Evolutionary conservation across 2,888 invertebrate species (phyloP).

Genomic region (Agrochola litura): DNA sequence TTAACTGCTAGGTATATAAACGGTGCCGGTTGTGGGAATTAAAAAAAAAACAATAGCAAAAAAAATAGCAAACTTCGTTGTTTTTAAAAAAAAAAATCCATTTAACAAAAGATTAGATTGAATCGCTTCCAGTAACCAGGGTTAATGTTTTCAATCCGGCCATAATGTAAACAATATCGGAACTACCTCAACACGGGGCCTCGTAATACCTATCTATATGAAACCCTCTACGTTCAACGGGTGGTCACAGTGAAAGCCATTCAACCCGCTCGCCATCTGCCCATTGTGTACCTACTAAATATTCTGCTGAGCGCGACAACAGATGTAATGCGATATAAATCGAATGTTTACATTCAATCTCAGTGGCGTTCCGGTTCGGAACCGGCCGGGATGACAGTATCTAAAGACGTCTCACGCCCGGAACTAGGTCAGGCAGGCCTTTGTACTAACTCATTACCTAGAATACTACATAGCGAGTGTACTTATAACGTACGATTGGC

Average conservation of each 20-base stretch:
- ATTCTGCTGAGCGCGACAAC: slow-evolving; percentile 44
- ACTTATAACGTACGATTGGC: slow-evolving; percentile 8
- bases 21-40: too few species aligned
- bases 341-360: slow-evolving; percentile 55
- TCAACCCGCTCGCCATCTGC: slow-evolving; percentile 46
- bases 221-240: slow-evolving; percentile 5
- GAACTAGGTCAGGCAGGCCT: slow-evolving; percentile 64
- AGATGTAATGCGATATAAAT: slow-evolving; percentile 56
- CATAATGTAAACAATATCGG: slow-evolving; percentile 39
- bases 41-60: too few species aligned
- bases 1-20: too few species aligned
- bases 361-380: slow-evolving; percentile 54
- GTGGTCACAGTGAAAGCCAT: slow-evolving; percentile 41
- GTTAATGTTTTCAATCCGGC: not conserved
- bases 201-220: slow-evolving; percentile 8
- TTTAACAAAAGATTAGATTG: too few species aligned
- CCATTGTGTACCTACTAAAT: slow-evolving; percentile 43
- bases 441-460: slow-evolving; percentile 53
- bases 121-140: not conserved
- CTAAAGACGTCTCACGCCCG: slow-evolving; percentile 49
- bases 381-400: slow-evolving; percentile 45
- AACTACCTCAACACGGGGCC: slow-evolving; percentile 3
- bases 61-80: too few species aligned
- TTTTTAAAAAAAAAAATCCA: too few species aligned
- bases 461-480: slow-evolving; percentile 13